Evolutionary conservation across 2,113 vertebrate genomes (phyloP).

Genomic region (Erythrolamprus reginae): DNA sequence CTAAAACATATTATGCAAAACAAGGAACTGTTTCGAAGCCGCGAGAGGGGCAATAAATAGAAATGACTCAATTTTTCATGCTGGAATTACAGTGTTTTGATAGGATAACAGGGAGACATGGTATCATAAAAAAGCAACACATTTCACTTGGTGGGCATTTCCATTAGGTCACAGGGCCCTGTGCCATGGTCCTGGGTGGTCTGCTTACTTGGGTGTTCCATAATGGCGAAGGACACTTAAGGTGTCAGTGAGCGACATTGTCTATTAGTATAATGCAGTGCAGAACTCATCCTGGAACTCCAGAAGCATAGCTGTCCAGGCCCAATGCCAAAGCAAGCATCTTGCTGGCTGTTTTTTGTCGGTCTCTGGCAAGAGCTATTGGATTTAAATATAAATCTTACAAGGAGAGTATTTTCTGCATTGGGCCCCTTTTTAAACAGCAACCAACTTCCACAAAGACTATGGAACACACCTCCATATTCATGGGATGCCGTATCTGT

Average conservation of each 20-base stretch:
- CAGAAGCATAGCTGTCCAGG: constrained; percentile 7
- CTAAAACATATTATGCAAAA: not conserved
- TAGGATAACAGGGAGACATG: not conserved
- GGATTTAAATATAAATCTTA: constrained; percentile 13
- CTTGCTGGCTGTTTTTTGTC: constrained; percentile 13
- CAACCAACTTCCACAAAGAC: not conserved
- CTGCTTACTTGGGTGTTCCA: constrained; percentile 1
- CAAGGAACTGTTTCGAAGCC: not conserved
- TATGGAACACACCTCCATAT: not conserved
- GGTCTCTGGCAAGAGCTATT: constrained; percentile 14
- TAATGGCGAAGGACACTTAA: constrained; percentile 7
- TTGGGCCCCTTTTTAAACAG: not conserved
- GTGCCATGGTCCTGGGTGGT: constrained; percentile 16
- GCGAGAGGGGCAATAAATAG: not conserved
- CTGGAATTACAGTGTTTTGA: not conserved
- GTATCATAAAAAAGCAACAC: not conserved
- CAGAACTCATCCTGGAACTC: constrained; percentile 22
- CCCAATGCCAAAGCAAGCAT: constrained; percentile 26
- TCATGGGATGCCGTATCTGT: not conserved
- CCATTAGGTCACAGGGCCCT: not conserved
- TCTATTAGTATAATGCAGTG: constrained; percentile 17
- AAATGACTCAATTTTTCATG: constrained; percentile 12
- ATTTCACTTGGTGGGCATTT: constrained; percentile 4
- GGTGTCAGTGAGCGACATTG: constrained; percentile 18
- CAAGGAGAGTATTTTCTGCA: constrained; percentile 9